Conservation (phyloP, 2,797 vertebrate genomes). For the Gobio occitaniae region DNA sequence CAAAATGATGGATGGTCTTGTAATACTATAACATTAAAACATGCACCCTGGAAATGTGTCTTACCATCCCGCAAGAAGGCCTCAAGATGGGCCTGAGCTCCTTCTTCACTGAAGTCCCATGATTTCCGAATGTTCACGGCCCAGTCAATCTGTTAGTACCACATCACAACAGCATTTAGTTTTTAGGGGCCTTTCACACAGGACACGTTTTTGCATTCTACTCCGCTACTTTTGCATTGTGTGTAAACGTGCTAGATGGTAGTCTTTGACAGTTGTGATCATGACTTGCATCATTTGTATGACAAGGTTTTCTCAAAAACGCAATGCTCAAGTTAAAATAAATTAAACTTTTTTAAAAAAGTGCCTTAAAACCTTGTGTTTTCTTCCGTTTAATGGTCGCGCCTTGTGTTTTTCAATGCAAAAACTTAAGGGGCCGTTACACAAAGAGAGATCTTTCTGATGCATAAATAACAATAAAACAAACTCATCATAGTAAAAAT, state of each 20-base stretch:
- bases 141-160: conserved; percentile 74
- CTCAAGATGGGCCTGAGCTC: conserved; percentile 69
- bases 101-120: conserved; percentile 81
- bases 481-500: not conserved
- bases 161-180: not conserved
- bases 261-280: not conserved
- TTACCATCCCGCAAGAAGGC: conserved; percentile 76
- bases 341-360: not conserved
- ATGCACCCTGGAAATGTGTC: conserved; percentile 15
- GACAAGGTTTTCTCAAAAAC: not conserved
- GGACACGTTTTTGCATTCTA: not conserved
- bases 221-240: not conserved
- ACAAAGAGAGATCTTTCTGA: not conserved
- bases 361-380: not conserved
- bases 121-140: conserved; percentile 73
- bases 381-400: not conserved
- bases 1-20: not conserved
- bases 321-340: not conserved
- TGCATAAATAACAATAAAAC: not conserved
- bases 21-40: not conserved
- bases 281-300: not conserved
- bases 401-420: not conserved
- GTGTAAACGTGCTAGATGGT: not conserved
- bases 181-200: not conserved
- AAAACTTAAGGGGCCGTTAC: not conserved